Conservation (phyloP, 2,797 vertebrate species). For the Florisuga fusca region DNA sequence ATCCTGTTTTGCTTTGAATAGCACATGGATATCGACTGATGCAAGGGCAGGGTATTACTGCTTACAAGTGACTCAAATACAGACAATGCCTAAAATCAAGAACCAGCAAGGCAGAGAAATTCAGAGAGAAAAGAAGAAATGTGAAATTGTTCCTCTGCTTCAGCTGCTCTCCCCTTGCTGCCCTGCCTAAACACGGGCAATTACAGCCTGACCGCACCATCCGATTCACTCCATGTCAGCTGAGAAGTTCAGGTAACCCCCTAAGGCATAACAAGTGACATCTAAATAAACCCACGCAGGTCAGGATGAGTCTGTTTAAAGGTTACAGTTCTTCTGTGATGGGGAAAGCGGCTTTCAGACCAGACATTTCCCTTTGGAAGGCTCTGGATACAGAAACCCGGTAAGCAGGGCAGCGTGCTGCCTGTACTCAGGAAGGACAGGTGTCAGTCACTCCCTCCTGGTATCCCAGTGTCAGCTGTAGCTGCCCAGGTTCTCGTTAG, state of each 20-base stretch:
- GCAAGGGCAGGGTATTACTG: neutral
- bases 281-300: neutral
- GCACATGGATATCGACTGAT: neutral
- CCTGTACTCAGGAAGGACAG: rapidly evolving
- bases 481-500: neutral
- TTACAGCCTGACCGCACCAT: neutral
- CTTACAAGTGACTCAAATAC: neutral
- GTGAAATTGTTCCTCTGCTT: neutral
- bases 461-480: neutral
- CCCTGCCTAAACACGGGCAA: neutral
- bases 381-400: neutral
- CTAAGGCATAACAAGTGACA: neutral
- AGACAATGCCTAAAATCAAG: neutral
- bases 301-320: neutral
- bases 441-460: rapidly evolving
- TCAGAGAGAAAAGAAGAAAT: neutral
- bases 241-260: neutral
- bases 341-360: rapidly evolving
- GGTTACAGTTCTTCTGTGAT: neutral
- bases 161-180: neutral
- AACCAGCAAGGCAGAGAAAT: neutral
- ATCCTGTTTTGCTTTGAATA: neutral
- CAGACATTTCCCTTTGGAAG: neutral
- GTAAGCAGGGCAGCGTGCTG: neutral
- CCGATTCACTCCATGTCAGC: neutral